Evolutionary conservation across 2,113 vertebrate genomes (phyloP).

Genomic region (Caretta caretta): DNA sequence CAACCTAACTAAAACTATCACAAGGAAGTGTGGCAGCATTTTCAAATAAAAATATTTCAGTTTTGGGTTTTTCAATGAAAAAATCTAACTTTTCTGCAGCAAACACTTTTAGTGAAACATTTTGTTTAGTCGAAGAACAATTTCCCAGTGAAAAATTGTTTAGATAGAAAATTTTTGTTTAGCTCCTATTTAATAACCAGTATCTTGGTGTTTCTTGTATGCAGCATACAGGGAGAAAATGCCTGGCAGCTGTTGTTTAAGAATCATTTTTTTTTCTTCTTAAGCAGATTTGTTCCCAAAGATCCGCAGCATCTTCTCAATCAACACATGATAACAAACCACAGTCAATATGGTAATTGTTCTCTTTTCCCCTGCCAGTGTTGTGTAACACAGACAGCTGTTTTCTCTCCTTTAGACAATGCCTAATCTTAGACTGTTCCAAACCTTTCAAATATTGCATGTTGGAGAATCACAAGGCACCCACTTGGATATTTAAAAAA

Average conservation of each 20-base stretch:
- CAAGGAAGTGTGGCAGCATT: background rate
- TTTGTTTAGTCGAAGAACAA: background rate
- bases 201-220: background rate
- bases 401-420: background rate
- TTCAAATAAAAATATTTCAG: background rate
- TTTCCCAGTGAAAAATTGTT: background rate
- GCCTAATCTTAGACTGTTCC: rapidly evolving
- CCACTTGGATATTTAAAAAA: background rate
- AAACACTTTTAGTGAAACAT: background rate
- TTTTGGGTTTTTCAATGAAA: background rate
- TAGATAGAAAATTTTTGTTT: background rate
- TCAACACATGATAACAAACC: background rate
- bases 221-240: rapidly evolving
- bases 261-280: background rate
- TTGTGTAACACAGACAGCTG: background rate
- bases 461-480: too few relatives aligned
- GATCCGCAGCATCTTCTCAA: background rate
- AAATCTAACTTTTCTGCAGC: background rate
- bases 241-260: background rate
- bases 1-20: background rate
- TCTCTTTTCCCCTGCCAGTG: background rate
- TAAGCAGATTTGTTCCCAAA: conserved; percentile 41
- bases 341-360: background rate
- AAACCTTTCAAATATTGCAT: rapidly evolving
- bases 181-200: background rate